Base-by-base conservation (phyloP, 2,113 vertebrate species). In the Pluvialis apricaria region DNA sequence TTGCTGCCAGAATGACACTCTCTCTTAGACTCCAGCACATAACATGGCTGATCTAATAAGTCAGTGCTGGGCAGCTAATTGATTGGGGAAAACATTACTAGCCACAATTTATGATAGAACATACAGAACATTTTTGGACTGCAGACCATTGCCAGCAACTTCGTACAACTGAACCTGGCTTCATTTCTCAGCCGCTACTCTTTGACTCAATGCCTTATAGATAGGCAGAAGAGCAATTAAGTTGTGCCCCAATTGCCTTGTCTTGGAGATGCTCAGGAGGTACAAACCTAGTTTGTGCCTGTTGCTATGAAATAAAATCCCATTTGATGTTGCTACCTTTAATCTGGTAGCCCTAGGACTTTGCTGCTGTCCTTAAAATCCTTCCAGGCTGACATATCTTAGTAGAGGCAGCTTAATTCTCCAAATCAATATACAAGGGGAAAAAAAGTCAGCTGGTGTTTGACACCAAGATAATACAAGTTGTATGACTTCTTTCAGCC, bases 401-500 rank as follows among this genome's bases (percentile, higher is more conserved):
- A 55, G 47, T n/a, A 80, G 72, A 92, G 28, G 83, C 52, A 96
- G 85, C 20, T 94, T 96, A 94, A 92, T 94, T 95, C 80, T 94
- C 81, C 76, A 92, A 91, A 96, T 97, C 90, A 94, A 90, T 95
- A 91, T 82, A 93, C 49, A 92, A 88, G 60, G 57, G 28, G 24
- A 42, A 88, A 92, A 94, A 91, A 66, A 79, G 52, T 96, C 90
- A 94, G 87, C 76, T 97, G 85, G 70, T 95, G 80, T 94, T 94
- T 97, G 87, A 94, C 94, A 97, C 90, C 80, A 97, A 94, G 87
- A 93, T 96, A 96, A 92, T 93, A 85, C 72, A 91, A 92, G 62
- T 91, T 94, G 75, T 89, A 95, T 81, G 92, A 90, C 70, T 97
- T 85, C 70, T 87, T 97, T 95, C 70, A 97, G 76, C 89, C 82